Conservation (phyloP, 2,888 invertebrate genomes). For the Biston stratarius region DNA sequence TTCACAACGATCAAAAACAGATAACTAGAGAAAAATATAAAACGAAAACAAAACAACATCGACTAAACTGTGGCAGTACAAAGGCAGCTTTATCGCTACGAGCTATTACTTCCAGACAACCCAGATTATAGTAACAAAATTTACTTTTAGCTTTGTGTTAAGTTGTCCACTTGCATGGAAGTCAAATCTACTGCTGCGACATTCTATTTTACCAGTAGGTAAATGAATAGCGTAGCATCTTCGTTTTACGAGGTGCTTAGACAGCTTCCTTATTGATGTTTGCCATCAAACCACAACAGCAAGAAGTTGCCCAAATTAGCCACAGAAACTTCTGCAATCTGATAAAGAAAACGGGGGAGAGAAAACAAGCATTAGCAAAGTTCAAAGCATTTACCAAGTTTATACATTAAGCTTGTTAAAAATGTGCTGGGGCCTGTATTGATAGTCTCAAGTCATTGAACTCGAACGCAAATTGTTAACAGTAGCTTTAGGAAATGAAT, state of each 20-base stretch:
- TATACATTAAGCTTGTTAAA: conserved; percentile 62
- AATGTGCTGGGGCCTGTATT: conserved; percentile 46
- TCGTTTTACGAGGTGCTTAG: conserved; percentile 12
- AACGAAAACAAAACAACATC: too few species aligned
- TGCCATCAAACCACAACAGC: conserved; percentile 20
- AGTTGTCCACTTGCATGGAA: too few species aligned
- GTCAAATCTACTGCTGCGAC: background rate
- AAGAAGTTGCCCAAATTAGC: conserved; percentile 39
- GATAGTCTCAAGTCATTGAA: conserved; percentile 35
- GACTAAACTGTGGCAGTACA: too few species aligned
- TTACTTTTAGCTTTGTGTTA: too few species aligned
- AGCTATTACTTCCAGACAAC: too few species aligned
- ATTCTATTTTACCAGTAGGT: background rate
- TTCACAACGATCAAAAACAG: too few species aligned
- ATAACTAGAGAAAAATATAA: too few species aligned
- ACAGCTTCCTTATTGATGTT: conserved; percentile 25
- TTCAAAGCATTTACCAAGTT: conserved; percentile 61
- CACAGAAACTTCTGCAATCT: conserved; percentile 41
- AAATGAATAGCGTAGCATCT: background rate
- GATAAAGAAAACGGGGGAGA: conserved; percentile 49
- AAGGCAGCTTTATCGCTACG: too few species aligned
- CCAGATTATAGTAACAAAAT: too few species aligned
- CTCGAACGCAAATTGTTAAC: background rate
- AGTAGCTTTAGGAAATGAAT: background rate
- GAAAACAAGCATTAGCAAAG: conserved; percentile 58